These are phyloP conservation scores for Hippopotamus amphibius DNA, from an alignment of 2,113 vertebrate species.

Conservation along the genomic window DNA sequence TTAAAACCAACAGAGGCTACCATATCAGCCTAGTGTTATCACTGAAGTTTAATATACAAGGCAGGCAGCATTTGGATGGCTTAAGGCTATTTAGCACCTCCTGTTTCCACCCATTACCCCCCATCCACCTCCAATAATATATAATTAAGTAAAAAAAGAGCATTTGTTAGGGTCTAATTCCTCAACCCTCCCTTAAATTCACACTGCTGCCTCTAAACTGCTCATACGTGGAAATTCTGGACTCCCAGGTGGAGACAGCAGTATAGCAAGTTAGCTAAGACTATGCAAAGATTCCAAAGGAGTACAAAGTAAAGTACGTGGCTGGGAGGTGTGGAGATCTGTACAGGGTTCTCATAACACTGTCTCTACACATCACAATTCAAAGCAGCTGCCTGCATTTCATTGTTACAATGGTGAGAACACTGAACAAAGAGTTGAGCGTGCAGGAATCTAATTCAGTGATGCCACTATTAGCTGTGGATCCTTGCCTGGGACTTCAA, in stretches of 20 bases:
- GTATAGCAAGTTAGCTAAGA: not conserved
- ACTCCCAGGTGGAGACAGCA: not conserved
- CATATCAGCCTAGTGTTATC: not conserved
- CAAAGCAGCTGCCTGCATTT: not conserved
- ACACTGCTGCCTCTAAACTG: not conserved
- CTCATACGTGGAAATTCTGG: not conserved
- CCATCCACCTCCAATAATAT: not conserved
- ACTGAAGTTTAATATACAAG: not conserved
- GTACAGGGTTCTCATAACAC: not conserved
- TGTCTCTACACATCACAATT: not conserved
- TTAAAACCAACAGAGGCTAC: constrained; percentile 17
- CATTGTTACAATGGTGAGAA: not conserved
- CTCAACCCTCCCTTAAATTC: not conserved
- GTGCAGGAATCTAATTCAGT: not conserved
- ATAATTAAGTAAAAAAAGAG: constrained; percentile 1
- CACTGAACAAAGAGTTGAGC: not conserved
- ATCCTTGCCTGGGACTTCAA: not conserved
- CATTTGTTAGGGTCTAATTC: not conserved
- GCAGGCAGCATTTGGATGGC: not conserved
- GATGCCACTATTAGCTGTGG: not conserved
- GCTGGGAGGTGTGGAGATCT: not conserved
- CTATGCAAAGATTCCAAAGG: not conserved
- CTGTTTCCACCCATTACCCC: not conserved
- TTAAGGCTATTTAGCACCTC: not conserved
- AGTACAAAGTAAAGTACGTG: not conserved